Percentiles rank a stretch among this genome's conserved stretches.
These are phyloP conservation scores for Prostheceraeus crozeri DNA, from an alignment of 2,888 invertebrate species.

Conservation along the genomic window DNA sequence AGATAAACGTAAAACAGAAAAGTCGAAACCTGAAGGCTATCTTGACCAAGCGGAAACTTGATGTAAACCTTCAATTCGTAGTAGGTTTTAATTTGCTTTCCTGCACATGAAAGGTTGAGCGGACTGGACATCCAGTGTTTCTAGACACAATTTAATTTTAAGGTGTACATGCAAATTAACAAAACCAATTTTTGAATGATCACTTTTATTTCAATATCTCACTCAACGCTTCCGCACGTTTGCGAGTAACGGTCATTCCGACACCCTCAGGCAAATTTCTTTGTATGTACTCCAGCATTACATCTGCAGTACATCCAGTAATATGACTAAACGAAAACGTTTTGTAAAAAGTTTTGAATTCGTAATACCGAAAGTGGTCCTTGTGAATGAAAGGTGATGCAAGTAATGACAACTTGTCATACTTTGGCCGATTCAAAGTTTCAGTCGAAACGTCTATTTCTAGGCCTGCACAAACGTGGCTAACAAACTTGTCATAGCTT, in stretches of 20 bases:
- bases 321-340: constrained; percentile 64
- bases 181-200: too few species aligned
- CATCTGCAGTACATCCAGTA: constrained; percentile 89
- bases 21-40: too few species aligned
- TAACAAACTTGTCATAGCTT: constrained; percentile 78
- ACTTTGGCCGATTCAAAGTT: constrained; percentile 35
- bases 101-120: too few species aligned
- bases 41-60: too few species aligned
- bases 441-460: constrained; percentile 62
- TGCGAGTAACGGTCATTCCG: constrained; percentile 67
- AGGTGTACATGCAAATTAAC: too few species aligned
- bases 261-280: constrained; percentile 95
- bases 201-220: too few species aligned
- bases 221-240: too few species aligned
- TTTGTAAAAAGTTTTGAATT: constrained; percentile 80
- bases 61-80: too few species aligned
- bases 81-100: too few species aligned
- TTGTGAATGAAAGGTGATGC: constrained; percentile 64
- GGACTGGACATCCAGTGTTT: too few species aligned
- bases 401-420: constrained; percentile 36
- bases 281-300: constrained; percentile 87
- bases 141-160: too few species aligned
- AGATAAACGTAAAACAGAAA: too few species aligned
- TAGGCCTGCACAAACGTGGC: constrained; percentile 71
- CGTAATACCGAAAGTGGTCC: constrained; percentile 90